Evolutionary conservation across 2,113 vertebrate species (phyloP).

Genomic region (Speoplatyrhinus poulsoni): DNA sequence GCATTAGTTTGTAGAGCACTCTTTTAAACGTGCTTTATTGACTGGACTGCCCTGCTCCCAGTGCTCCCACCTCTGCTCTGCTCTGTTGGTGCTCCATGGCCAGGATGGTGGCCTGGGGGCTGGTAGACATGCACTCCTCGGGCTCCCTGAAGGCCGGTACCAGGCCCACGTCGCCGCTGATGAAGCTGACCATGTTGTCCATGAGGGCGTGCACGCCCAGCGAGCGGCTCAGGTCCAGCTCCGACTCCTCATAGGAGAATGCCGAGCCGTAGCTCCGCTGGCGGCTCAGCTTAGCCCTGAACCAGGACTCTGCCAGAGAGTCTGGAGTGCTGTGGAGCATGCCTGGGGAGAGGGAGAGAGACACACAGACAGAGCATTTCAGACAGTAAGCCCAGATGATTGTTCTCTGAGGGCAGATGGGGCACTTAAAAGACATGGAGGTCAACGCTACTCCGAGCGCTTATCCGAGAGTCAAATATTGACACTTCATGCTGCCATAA

Average conservation of each 20-base stretch:
- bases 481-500: constrained; percentile 54
- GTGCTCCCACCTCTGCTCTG: constrained; percentile 85
- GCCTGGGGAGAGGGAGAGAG: constrained; percentile 48
- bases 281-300: constrained; percentile 83
- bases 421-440: constrained; percentile 24
- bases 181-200: constrained; percentile 93
- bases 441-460: constrained; percentile 11
- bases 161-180: constrained; percentile 90
- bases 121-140: constrained; percentile 93
- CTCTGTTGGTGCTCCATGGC: constrained; percentile 97
- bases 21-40: no score
- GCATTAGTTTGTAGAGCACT: no score
- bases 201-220: constrained; percentile 89
- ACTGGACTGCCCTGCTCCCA: no score
- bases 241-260: constrained; percentile 83
- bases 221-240: constrained; percentile 86
- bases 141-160: constrained; percentile 92
- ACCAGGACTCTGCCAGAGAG: constrained; percentile 88
- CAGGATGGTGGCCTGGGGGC: constrained; percentile 88
- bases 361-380: constrained; percentile 18
- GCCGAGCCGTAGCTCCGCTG: constrained; percentile 82
- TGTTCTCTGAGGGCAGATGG: constrained; percentile 12
- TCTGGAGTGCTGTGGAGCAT: constrained; percentile 78
- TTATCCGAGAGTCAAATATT: constrained; percentile 22
- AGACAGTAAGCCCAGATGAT: constrained; percentile 12